Evolutionary conservation across 2,797 vertebrate species (phyloP), one percentile per base, ranked within the genome.

Genomic region (Bovichtus variegatus): DNA sequence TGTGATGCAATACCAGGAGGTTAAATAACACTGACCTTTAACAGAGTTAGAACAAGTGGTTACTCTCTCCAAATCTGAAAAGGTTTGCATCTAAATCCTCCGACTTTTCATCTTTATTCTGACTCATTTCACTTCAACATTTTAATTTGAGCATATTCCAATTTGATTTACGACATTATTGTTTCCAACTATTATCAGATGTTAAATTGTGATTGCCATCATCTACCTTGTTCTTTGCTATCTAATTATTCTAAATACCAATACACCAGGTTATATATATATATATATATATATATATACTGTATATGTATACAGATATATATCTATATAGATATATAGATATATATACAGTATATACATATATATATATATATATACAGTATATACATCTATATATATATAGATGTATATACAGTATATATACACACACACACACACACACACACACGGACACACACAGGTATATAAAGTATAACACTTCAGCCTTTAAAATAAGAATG

Each of bases 11-110:
- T 27, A 19, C 25, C 12, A 43, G 40, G 34, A 43, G 53, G 31
- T 68, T 41, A 55, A 61, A 80, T 44, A 11, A 25, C 1, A 1
- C 13, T 61, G 60, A 73, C 21, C 34, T 71, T 69, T 34, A n/a
- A 23, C 9, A 2, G 2, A 40, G 34, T 54, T 63, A 36, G 19
- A 41, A 62, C 3, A 25, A 29, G 6, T 23, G 38, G 58, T n/a
- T 1, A 8, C 19, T 38, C 47, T 12, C 10, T 34, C 40, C 10
- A 54, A 51, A 53, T 40, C 16, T 18, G 18, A 40, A 8, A 60
- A 38, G 10, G 38, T 51, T 21, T n/a, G 3, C 41, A 50, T 18
- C 2, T 12, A 53, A 60, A 51, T 23, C 18, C 3, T 51, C 3
- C 6, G 6, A 36, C 12, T 41, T 60, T 27, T 36, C 7, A 34